Conservation (phyloP, 2,113 vertebrate genomes). For the Raja brachyura region DNA sequence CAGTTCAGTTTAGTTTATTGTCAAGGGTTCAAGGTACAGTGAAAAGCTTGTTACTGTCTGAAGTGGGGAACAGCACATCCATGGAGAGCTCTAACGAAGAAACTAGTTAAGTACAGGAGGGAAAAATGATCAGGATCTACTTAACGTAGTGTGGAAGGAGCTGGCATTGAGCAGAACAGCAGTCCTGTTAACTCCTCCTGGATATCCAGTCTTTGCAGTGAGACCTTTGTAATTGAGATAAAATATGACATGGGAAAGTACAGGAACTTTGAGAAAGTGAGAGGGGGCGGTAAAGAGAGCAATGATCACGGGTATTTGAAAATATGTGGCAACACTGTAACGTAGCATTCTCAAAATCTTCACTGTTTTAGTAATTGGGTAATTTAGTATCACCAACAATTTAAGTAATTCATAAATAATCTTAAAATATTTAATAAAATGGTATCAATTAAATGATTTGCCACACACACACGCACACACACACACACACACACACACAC, state of each 20-base stretch:
- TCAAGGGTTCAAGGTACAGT: too few species aligned
- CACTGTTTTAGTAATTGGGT: neutral
- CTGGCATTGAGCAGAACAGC: too few species aligned
- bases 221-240: neutral
- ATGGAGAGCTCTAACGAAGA: too few species aligned
- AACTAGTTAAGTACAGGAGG: too few species aligned
- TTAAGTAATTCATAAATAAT: neutral
- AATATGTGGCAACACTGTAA: neutral
- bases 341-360: neutral
- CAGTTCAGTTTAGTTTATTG: too few species aligned
- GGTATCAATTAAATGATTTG: neutral
- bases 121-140: too few species aligned
- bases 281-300: neutral
- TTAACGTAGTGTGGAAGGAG: too few species aligned
- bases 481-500: too few species aligned
- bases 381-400: neutral
- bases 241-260: neutral
- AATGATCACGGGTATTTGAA: neutral
- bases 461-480: too few species aligned
- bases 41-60: too few species aligned
- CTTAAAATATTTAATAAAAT: neutral
- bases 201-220: neutral
- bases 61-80: too few species aligned
- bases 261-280: neutral
- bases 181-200: too few species aligned